Base-by-base conservation (phyloP, 2,113 vertebrate species). In the Lichenostomus cassidix region DNA sequence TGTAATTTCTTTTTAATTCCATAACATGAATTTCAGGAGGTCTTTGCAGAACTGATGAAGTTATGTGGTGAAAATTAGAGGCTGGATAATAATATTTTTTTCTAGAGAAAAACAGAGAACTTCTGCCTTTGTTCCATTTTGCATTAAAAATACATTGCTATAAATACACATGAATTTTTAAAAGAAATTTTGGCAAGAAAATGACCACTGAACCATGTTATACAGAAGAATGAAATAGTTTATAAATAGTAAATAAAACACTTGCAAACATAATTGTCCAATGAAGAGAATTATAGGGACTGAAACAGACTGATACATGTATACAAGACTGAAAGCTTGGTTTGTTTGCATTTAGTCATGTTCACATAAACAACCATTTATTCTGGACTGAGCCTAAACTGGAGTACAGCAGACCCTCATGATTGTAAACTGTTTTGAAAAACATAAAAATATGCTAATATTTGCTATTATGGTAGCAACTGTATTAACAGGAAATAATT, bases 1-100 rank as follows among this genome's bases (percentile, higher is more conserved):
- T 37, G 50, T 77, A 8, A 88, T 85, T 90, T 92, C 28, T 81
- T 93, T 94, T 91, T 92, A 94, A 96, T 94, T 94, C 82, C 56
- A 63, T 22, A 75, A 56, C 75, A 74, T 46, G 86, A 76, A 91
- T 89, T 78, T 60, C 64, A 87, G 73, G 80, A 85, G 52, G 76
- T 74, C 83, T 94, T 83, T 41, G 41, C 56, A 87, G 77, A 94
- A 68, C 28, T 60, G 60, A 63, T 81, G 83, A 53, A 39, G 75
- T 88, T 88, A 58, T 60, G 39, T 42, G 25, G 67, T 90, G 73
- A 83, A 83, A 92, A 86, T 86, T 63, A 93, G 46, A 63, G 46
- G 15, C 35, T 69, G 35, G 21, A 44, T 31, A 79, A 58, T 21
- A 75, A 29, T 16, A 76, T 28, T 58, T 84, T 59, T 60, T 42